phyloP scores from a whole-genome alignment of 1,140 invertebrate species.

The Aphis gossypii region DNA sequence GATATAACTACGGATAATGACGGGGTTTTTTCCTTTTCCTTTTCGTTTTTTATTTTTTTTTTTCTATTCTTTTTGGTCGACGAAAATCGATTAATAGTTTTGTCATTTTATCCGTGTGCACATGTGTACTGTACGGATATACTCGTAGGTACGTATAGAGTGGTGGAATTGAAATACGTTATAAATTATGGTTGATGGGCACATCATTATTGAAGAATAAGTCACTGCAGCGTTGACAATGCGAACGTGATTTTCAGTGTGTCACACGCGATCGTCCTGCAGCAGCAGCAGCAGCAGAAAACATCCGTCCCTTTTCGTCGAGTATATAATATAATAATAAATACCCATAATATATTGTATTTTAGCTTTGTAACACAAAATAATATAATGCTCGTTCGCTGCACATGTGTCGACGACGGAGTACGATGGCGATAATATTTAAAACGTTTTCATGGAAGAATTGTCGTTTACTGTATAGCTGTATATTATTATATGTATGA shows the following conservation, averaged over 20 bases:
- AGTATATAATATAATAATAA: not conserved
- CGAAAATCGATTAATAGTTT: conserved; percentile 20
- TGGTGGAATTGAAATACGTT: not conserved
- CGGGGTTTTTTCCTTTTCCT: not conserved
- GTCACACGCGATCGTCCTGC: not conserved
- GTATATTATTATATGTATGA: too few relatives aligned
- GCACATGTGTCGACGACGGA: not conserved
- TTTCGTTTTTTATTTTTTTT: not conserved
- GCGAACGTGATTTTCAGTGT: not conserved
- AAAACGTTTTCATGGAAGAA: not conserved
- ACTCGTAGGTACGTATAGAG: not conserved
- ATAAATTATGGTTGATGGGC: not conserved
- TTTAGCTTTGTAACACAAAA: not conserved
- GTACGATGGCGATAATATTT: not conserved
- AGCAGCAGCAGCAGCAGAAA: not conserved
- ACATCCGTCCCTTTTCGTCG: not conserved
- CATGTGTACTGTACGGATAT: not conserved
- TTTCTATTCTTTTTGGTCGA: not conserved
- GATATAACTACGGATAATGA: not conserved
- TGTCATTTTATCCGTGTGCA: not conserved
- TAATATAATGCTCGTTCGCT: too few relatives aligned
- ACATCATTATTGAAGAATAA: conserved; percentile 1
- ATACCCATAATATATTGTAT: not conserved
- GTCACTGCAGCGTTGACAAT: not conserved
- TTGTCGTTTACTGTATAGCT: too few relatives aligned